A percentile compares a stretch with the other conserved stretches of the same genome.
Conservation (phyloP, 2,113 vertebrate genomes). For the Pachyramphus minor region DNA sequence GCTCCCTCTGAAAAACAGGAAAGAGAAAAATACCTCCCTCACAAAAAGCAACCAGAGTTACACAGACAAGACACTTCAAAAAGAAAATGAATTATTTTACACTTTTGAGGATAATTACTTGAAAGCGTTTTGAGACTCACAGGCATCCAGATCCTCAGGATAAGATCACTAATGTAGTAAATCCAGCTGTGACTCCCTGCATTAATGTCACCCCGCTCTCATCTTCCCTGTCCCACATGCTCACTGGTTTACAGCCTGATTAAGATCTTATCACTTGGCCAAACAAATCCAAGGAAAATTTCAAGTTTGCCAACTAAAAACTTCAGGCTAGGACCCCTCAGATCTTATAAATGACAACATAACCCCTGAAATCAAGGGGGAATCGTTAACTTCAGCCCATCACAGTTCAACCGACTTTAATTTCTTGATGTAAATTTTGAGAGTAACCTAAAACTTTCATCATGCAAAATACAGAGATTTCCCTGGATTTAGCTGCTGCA, state of each 20-base stretch:
- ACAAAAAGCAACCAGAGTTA: background rate
- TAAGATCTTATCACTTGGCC: background rate
- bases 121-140: background rate
- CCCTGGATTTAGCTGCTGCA: background rate
- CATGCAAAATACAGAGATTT: background rate
- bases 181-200: background rate
- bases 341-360: background rate
- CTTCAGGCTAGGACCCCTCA: background rate
- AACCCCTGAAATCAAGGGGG: background rate
- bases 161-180: background rate
- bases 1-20: background rate
- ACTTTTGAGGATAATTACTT: background rate
- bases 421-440: background rate
- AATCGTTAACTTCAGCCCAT: background rate
- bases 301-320: background rate
- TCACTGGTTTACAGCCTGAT: background rate
- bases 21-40: background rate
- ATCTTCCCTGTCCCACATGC: background rate
- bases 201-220: background rate
- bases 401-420: background rate
- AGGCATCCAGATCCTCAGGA: background rate
- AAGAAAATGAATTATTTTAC: background rate
- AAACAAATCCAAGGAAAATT: background rate
- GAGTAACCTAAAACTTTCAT: background rate
- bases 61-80: background rate